phyloP scores from a whole-genome alignment of 2,113 vertebrate genomes.

The Corvus moneduloides region DNA sequence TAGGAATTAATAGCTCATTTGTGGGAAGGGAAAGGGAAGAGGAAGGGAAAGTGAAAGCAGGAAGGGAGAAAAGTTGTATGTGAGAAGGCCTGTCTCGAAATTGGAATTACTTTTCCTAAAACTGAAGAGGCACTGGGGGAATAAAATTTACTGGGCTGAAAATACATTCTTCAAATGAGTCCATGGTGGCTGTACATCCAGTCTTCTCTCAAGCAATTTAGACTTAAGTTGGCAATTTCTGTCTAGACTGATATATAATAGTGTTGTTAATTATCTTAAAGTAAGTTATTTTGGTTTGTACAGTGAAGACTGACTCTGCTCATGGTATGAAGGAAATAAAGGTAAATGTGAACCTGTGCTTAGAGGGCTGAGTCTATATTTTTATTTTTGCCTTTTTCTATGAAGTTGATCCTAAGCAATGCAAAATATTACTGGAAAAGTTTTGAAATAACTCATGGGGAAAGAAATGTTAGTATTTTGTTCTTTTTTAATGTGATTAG shows the following conservation, averaged over 20 bases:
- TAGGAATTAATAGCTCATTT: constrained; percentile 6
- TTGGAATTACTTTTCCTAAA: background rate
- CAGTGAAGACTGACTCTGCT: background rate
- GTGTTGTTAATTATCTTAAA: background rate
- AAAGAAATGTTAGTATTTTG: background rate
- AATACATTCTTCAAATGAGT: background rate
- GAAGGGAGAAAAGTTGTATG: background rate
- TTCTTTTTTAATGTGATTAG: background rate
- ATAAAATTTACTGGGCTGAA: background rate
- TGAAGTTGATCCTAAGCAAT: background rate
- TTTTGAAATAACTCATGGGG: background rate
- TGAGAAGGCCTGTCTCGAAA: background rate
- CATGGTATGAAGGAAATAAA: background rate
- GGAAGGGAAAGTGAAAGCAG: background rate
- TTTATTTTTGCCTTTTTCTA: background rate
- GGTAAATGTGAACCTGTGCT: background rate
- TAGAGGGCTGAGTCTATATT: background rate
- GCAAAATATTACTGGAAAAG: background rate
- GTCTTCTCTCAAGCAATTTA: background rate
- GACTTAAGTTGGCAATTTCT: background rate
- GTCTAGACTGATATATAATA: background rate
- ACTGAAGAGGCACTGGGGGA: background rate
- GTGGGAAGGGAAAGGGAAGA: background rate
- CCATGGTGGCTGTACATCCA: background rate
- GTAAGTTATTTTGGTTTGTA: background rate